Evolutionary conservation across 2,888 invertebrate species (phyloP).

Genomic region (Serrognathus titanus): DNA sequence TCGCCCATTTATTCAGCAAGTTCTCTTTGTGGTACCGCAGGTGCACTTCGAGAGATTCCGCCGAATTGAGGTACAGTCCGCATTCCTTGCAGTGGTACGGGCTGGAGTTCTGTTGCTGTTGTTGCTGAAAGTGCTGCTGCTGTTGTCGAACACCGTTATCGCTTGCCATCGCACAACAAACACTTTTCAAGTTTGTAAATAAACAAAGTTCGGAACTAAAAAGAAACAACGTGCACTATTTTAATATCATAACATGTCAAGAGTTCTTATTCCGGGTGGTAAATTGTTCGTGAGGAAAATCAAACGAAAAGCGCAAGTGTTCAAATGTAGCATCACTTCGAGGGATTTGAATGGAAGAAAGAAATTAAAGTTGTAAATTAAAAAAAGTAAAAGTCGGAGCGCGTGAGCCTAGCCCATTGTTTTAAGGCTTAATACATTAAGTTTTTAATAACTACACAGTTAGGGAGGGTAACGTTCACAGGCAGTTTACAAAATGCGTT

Average conservation of each 20-base stretch:
- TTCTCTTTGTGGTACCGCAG: conserved; percentile 77
- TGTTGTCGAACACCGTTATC: conserved; percentile 34
- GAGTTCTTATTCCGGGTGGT: conserved; percentile 42
- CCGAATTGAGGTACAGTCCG: conserved; percentile 70
- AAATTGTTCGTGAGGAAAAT: conserved; percentile 31
- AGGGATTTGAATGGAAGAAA: neutral
- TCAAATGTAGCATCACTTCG: conserved; percentile 31
- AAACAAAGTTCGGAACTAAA: conserved; percentile 39
- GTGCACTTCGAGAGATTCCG: conserved; percentile 75
- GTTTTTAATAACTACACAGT: neutral
- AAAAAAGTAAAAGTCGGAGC: conserved; percentile 31
- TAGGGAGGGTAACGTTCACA: neutral
- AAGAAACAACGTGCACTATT: conserved; percentile 48
- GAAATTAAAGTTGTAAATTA: conserved; percentile 11
- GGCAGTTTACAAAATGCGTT: conserved; percentile 14
- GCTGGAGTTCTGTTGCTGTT: conserved; percentile 54
- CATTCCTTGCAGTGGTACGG: conserved; percentile 74
- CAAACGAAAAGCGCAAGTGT: conserved; percentile 23
- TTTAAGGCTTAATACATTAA: conserved; percentile 4
- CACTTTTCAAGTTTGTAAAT: conserved; percentile 19
- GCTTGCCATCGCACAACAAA: conserved; percentile 41
- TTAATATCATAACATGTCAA: conserved; percentile 50
- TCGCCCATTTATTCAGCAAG: conserved; percentile 70
- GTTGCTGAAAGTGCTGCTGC: conserved; percentile 45
- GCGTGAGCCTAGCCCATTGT: conserved; percentile 41